Percentiles rank a stretch among this genome's conserved stretches.
These are phyloP conservation scores for Barnardius zonarius DNA, from an alignment of 2,113 vertebrate genomes.

Conservation along the genomic window DNA sequence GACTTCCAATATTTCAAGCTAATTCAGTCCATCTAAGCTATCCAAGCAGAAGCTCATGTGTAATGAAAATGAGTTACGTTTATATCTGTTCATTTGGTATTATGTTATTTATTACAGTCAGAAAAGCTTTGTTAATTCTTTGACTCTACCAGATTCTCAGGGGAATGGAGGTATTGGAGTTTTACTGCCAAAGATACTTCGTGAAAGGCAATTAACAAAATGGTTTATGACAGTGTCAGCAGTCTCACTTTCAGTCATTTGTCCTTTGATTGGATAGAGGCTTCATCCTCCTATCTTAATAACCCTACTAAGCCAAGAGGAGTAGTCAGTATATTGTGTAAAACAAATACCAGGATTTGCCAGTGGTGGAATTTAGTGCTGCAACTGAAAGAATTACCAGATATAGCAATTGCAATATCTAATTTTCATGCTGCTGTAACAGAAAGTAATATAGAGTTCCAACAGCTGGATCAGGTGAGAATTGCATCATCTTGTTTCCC, in stretches of 20 bases:
- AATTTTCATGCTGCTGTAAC: background rate
- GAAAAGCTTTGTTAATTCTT: conserved; percentile 40
- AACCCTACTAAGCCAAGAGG: background rate
- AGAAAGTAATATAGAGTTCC: background rate
- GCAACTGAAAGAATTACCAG: background rate
- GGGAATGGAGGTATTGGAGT: background rate
- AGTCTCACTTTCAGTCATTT: background rate
- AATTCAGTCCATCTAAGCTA: background rate
- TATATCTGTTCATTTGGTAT: background rate
- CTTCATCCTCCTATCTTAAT: background rate
- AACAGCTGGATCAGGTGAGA: background rate
- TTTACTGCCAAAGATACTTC: background rate
- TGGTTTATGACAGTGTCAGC: background rate
- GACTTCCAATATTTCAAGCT: background rate
- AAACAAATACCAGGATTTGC: background rate
- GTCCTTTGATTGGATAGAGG: background rate
- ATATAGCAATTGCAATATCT: background rate
- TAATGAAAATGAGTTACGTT: conserved; percentile 14
- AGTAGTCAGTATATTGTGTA: background rate
- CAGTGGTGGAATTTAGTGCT: background rate
- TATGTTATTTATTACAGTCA: conserved; percentile 3
- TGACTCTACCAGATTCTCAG: background rate
- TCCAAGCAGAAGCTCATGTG: conserved; percentile 1
- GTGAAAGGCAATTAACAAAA: conserved; percentile 10
- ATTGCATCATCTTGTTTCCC: background rate